Conservation (phyloP, 1,140 invertebrate species). For the Tetragnatha versicolor region DNA sequence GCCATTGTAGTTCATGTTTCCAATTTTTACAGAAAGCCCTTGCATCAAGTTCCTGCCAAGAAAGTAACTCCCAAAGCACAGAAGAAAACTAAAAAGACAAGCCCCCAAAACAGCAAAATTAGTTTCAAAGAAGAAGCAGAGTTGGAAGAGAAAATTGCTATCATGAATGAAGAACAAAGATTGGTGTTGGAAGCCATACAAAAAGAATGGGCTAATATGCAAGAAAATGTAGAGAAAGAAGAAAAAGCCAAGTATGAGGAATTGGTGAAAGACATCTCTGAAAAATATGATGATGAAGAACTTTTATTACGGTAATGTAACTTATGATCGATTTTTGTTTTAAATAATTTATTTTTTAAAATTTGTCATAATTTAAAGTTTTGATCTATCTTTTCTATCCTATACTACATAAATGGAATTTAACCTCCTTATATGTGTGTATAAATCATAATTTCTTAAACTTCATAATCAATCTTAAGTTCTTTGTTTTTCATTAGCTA, state of each 20-base stretch:
- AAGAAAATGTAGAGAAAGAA: conserved; percentile 31
- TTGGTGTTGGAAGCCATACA: conserved; percentile 16
- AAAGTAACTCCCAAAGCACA: background rate
- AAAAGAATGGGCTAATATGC: conserved; percentile 39
- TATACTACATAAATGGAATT: background rate
- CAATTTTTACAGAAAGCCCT: conserved; percentile 23
- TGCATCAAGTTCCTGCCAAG: background rate
- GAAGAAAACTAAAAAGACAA: background rate
- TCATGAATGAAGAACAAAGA: conserved; percentile 33
- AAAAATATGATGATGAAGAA: conserved; percentile 35
- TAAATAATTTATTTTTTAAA: background rate
- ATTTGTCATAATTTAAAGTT: background rate
- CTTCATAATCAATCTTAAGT: background rate
- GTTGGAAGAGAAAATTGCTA: background rate
- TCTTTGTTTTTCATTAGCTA: background rate
- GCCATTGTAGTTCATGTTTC: too few relatives aligned
- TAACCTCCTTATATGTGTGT: background rate
- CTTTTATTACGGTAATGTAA: conserved; percentile 3
- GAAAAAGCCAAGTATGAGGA: conserved; percentile 37
- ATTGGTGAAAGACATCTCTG: conserved; percentile 14
- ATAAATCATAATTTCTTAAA: background rate
- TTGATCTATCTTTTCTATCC: background rate
- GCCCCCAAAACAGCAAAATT: background rate
- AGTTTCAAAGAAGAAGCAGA: background rate
- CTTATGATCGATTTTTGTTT: background rate